Evolutionary conservation across 1,140 invertebrate species (phyloP).

Genomic region (Hyposmocoma kahamanoa): DNA sequence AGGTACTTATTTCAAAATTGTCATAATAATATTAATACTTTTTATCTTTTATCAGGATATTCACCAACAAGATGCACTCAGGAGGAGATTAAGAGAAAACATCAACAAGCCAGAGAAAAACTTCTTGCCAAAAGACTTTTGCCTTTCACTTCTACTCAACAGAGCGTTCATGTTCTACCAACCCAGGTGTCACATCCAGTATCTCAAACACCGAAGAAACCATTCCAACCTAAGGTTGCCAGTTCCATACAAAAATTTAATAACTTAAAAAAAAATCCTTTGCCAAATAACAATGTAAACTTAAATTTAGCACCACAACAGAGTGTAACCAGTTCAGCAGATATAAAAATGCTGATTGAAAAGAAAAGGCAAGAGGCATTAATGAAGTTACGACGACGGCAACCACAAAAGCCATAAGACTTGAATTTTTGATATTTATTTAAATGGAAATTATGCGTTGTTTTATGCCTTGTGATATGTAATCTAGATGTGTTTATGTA

Average conservation of each 20-base stretch:
- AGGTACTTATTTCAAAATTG: too few species aligned
- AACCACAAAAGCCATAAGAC: conserved; percentile 24
- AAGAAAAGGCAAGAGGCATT: conserved; percentile 63
- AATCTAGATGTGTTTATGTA: too few species aligned
- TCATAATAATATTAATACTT: conserved; percentile 3
- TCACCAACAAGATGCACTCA: conserved; percentile 55
- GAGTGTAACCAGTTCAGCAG: conserved; percentile 16
- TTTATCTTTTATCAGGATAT: conserved; percentile 27
- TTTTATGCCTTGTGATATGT: too few species aligned
- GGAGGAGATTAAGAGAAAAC: conserved; percentile 61
- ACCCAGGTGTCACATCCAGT: neutral
- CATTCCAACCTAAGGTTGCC: conserved; percentile 12
- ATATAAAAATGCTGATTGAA: conserved; percentile 49
- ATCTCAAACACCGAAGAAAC: neutral
- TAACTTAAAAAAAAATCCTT: too few species aligned
- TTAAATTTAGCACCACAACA: conserved; percentile 9
- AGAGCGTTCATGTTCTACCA: conserved; percentile 7
- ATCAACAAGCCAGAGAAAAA: conserved; percentile 52
- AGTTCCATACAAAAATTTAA: neutral
- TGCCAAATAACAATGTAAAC: conserved; percentile 5
- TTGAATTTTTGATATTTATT: neutral
- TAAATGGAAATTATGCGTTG: neutral
- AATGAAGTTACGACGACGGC: conserved; percentile 49
- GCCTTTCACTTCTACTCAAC: conserved; percentile 39
- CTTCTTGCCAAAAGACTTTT: conserved; percentile 53